Evolutionary conservation across 2,797 vertebrate species (phyloP), one percentile per base, ranked within the genome.

Genomic region (Anguilla anguilla): DNA sequence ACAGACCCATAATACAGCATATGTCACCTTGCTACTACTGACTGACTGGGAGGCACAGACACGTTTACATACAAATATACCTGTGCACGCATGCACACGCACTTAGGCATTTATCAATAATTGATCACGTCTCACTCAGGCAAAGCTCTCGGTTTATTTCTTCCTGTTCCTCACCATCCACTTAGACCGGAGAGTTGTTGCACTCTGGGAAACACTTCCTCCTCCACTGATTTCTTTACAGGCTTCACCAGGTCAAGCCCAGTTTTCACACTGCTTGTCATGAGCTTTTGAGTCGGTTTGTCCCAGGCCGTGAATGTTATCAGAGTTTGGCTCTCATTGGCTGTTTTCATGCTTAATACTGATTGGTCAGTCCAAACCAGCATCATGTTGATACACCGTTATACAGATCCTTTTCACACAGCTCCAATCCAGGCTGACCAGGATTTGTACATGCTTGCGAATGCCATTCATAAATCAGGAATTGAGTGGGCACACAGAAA

Each of bases 101-200:
- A 77, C 89, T 19, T 39, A 79, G 74, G 7, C 9, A 28, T 90
- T 89, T 90, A 91, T 95, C 89, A 90, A 90, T 91, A 92, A 69
- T 90, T 92, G 87, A 92, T 91, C 90, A 88, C 87, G 90, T 91
- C 88, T 87, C 90, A 91, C 90, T 91, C 92, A 87, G 89, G 85
- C 72, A 28, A 67, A 88, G 35, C 87, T 39, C 86, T 87, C 81
- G 86, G 88, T 89, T 88, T 86, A 31, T 77, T 83, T 86, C 95
- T 95, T 92, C 93, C 95, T 94, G 95, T 93, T 89, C 91, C 89
- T 91, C 86, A 86, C 88, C 53, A 79, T 83, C n/a, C 89, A 85
- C 11, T 85, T 83, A 67, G n/a, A 83, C 59, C 82, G 39, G n/a
- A 74, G n/a, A 74, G 46, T 86, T 84, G 87, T n/a, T 90, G 86